Percentiles rank a stretch among this genome's conserved stretches.
phyloP scores from a whole-genome alignment of 1,140 invertebrate genomes.

The Formica exsecta region DNA sequence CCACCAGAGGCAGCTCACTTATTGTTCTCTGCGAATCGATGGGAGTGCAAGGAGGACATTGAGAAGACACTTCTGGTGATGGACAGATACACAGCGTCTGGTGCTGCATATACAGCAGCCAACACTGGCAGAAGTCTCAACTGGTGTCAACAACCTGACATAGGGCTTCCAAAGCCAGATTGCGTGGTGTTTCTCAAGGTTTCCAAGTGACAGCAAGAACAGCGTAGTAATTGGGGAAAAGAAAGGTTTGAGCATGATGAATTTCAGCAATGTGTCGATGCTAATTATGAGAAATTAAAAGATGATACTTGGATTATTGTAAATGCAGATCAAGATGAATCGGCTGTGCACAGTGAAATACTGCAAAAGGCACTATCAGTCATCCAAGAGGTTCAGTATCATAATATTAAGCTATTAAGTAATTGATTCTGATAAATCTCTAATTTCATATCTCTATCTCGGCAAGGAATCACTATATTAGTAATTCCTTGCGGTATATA shows the following conservation, averaged over 20 bases:
- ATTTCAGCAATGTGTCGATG: conserved; percentile 92
- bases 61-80: conserved; percentile 90
- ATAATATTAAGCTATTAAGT: conserved; percentile 75
- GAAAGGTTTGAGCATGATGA: conserved; percentile 94
- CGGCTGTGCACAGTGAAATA: conserved; percentile 86
- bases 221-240: conserved; percentile 92
- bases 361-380: conserved; percentile 80
- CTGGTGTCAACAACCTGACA: conserved; percentile 95
- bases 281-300: conserved; percentile 90
- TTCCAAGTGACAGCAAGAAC: conserved; percentile 87
- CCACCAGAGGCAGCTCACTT: conserved; percentile 95
- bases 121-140: conserved; percentile 89
- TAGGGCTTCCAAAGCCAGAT: conserved; percentile 95
- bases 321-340: conserved; percentile 87
- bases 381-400: conserved; percentile 77
- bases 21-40: conserved; percentile 97
- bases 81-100: conserved; percentile 88
- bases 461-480: conserved; percentile 5
- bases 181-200: conserved; percentile 93
- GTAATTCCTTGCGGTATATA: not conserved
- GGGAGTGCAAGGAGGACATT: conserved; percentile 93
- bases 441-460: not conserved
- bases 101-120: conserved; percentile 83
- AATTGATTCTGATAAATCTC: not conserved
- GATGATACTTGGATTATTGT: conserved; percentile 89